These are phyloP conservation scores for Dendrolimus kikuchii DNA, from an alignment of 1,140 invertebrate genomes.

Conservation along the genomic window DNA sequence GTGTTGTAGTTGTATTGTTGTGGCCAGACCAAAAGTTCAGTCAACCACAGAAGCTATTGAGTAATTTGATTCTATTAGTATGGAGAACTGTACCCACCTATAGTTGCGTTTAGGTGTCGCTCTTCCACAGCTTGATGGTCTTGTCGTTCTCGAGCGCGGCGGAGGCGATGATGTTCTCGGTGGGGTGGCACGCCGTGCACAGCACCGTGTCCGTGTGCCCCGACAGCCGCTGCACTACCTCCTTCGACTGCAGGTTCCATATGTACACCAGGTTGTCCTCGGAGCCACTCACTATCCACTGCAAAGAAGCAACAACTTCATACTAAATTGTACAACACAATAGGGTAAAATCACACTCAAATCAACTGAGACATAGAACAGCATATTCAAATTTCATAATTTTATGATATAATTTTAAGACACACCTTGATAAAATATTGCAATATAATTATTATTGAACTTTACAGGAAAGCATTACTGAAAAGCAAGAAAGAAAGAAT, in stretches of 20 bases:
- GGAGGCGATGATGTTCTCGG: slow-evolving; percentile 99
- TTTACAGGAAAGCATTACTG: too few species aligned
- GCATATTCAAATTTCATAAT: too few species aligned
- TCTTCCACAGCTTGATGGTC: slow-evolving; percentile 99
- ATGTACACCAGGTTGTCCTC: slow-evolving; percentile 99
- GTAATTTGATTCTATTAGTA: too few species aligned
- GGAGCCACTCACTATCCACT: slow-evolving; percentile 99
- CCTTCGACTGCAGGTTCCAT: slow-evolving; percentile 99
- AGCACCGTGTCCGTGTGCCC: slow-evolving; percentile 98
- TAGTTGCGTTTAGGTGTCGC: slow-evolving; percentile 85
- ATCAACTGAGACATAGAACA: too few species aligned
- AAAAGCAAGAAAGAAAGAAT: too few species aligned
- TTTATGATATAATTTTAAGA: too few species aligned
- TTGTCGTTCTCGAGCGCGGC: slow-evolving; percentile 99
- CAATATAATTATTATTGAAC: too few species aligned
- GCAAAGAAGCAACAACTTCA: slow-evolving; percentile 23
- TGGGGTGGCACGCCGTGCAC: slow-evolving; percentile 98
- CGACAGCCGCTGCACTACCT: slow-evolving; percentile 97
- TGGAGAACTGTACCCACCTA: slow-evolving; percentile 22
- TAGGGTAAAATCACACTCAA: too few species aligned
- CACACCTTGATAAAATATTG: too few species aligned
- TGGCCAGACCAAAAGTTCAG: too few species aligned
- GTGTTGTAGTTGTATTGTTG: too few species aligned
- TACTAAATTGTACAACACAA: not conserved
- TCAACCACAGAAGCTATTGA: too few species aligned